A percentile compares a stretch with the other conserved stretches of the same genome.
Evolutionary conservation across 2,888 invertebrate genomes (phyloP).

Genomic region (Drosophila anomalata): DNA sequence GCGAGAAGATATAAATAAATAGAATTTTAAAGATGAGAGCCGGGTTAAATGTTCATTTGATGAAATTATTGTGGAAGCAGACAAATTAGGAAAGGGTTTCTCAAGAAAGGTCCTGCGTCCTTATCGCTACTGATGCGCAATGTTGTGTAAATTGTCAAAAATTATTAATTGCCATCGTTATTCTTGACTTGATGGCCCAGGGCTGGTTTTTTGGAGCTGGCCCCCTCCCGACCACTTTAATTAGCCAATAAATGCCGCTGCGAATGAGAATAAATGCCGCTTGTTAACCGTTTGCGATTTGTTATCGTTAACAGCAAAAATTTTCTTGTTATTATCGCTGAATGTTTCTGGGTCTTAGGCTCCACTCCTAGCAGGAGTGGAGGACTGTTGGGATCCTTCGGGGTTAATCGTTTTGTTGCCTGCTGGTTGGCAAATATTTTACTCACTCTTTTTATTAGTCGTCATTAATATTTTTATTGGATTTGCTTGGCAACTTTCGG

Average conservation of each 20-base stretch:
- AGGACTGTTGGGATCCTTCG: conserved; percentile 22
- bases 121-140: conserved; percentile 51
- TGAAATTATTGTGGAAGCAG: conserved; percentile 32
- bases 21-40: conserved; percentile 18
- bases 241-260: conserved; percentile 76
- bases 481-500: conserved; percentile 46
- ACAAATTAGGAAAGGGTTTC: conserved; percentile 36
- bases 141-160: conserved; percentile 79
- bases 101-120: not conserved
- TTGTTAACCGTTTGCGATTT: conserved; percentile 74
- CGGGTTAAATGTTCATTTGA: conserved; percentile 10
- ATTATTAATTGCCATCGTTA: conserved; percentile 80
- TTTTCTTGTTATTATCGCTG: conserved; percentile 34
- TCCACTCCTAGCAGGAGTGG: conserved; percentile 1
- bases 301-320: conserved; percentile 71
- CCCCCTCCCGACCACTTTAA: conserved; percentile 54
- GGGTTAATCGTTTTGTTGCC: conserved; percentile 77
- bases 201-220: conserved; percentile 1
- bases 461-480: conserved; percentile 75
- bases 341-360: conserved; percentile 23
- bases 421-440: conserved; percentile 47
- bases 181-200: conserved; percentile 23
- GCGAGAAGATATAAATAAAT: conserved; percentile 29
- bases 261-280: conserved; percentile 76
- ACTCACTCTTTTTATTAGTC: conserved; percentile 59